Evolutionary conservation across 2,797 vertebrate species (phyloP).

Genomic region (Pseudotriccus pelzelni): DNA sequence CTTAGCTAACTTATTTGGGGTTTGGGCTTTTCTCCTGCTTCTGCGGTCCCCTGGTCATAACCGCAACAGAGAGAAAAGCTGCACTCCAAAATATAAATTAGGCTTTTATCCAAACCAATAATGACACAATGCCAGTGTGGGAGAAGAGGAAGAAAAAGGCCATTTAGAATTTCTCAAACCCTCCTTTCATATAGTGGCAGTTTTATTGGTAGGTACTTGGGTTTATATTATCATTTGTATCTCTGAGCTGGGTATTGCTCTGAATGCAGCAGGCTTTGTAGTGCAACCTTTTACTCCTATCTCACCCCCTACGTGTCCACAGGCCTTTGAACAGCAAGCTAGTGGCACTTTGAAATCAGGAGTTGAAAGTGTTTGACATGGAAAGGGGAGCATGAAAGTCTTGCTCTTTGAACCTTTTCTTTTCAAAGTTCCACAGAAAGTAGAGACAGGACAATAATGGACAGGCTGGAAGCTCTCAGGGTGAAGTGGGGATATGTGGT

Average conservation of each 20-base stretch:
- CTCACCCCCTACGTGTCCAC: conserved; percentile 75
- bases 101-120: conserved; percentile 48
- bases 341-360: conserved; percentile 90
- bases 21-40: conserved; percentile 32
- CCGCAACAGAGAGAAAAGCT: conserved; percentile 30
- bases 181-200: conserved; percentile 58
- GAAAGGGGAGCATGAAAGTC: conserved; percentile 87
- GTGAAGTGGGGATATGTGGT: conserved; percentile 51
- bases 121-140: not conserved
- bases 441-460: conserved; percentile 78
- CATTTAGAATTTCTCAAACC: conserved; percentile 50
- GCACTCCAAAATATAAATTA: conserved; percentile 68
- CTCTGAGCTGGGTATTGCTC: conserved; percentile 67
- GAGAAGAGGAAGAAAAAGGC: conserved; percentile 3
- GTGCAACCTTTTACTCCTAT: conserved; percentile 82
- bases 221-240: conserved; percentile 71
- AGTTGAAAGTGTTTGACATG: conserved; percentile 88
- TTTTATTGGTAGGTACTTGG: conserved; percentile 72
- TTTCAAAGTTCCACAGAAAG: conserved; percentile 81
- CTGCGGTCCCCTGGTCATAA: not conserved
- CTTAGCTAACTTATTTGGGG: conserved; percentile 86
- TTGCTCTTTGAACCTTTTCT: conserved; percentile 87
- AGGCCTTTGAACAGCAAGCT: conserved; percentile 85
- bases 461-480: conserved; percentile 61
- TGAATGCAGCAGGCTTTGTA: conserved; percentile 79